phyloP scores from a whole-genome alignment of 1,140 invertebrate genomes.

The Pseudomyrmex gracilis region DNA sequence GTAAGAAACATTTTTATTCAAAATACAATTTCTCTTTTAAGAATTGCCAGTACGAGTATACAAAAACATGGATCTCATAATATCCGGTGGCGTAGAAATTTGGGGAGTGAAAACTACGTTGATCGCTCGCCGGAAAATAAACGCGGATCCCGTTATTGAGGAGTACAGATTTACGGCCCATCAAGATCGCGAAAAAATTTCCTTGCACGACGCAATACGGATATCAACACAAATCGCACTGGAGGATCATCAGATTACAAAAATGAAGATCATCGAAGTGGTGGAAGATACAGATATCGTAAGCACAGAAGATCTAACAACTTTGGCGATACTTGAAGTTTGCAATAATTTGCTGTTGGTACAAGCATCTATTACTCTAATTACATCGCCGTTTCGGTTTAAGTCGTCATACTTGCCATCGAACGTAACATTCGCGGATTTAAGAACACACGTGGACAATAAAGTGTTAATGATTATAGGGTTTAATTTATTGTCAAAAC shows the following conservation, averaged over 20 bases:
- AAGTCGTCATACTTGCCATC: conserved; percentile 84
- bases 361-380: conserved; percentile 86
- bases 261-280: conserved; percentile 91
- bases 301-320: conserved; percentile 80
- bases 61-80: conserved; percentile 81
- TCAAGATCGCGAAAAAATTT: conserved; percentile 69
- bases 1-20: not conserved
- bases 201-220: conserved; percentile 84
- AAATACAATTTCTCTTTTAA: conserved; percentile 39
- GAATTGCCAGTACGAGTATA: conserved; percentile 85
- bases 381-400: conserved; percentile 78
- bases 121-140: conserved; percentile 89
- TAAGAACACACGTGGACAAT: conserved; percentile 86
- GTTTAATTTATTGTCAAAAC: conserved; percentile 72
- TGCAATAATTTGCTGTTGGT: conserved; percentile 88
- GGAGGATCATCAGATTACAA: conserved; percentile 90
- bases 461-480: conserved; percentile 87
- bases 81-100: conserved; percentile 93
- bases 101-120: conserved; percentile 92
- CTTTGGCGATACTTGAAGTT: conserved; percentile 86
- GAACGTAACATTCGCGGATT: conserved; percentile 87
- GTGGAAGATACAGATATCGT: conserved; percentile 86
- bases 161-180: conserved; percentile 90
- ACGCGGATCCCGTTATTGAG: conserved; percentile 90
- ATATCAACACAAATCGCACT: conserved; percentile 90